Evolutionary conservation across 2,797 vertebrate species (phyloP), one percentile per base, ranked within the genome.

Genomic region (Menidia menidia): DNA sequence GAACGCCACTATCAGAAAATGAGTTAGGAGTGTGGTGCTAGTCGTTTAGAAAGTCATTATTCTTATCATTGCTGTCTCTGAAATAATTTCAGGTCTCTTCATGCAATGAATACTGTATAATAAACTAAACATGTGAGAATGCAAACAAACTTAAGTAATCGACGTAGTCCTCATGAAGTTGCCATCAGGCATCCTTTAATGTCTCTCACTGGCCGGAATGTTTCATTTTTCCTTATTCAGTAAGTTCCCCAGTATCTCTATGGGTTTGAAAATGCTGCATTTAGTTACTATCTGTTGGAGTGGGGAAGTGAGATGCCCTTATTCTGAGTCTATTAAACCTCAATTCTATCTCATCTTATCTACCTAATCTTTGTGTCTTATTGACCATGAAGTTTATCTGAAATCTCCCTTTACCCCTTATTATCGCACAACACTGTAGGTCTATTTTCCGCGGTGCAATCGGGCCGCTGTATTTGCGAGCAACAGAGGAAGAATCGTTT

Each of bases 31-130:
- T 94, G 93, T 85, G 86, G 87, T 89, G 91, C 90, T 90, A 70
- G 93, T 95, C 90, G 92, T 94, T 94, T 94, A 93, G 94, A 94
- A 94, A 94, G 93, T 94, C 94, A 94, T 95, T 95, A 94, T 94
- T 94, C 92, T 94, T 95, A 94, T 95, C 93, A 86, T 94, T 91
- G 92, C 94, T 93, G 94, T 94, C 93, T 94, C 91, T 93, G 92
- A 94, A 94, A 94, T 95, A 93, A 94, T 93, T 92, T 91, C 93
- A 94, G 93, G 92, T 94, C 91, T 93, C 92, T 93, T 88, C 93
- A 93, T 94, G 94, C 93, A 94, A 93, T 94, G 93, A 93, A 95
- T 94, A 93, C 94, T 92, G 92, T 94, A 93, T 95, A 94, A 93
- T 95, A 92, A 92, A 91, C 92, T 85, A 92, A 93, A 93, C 92